phyloP scores from a whole-genome alignment of 2,888 invertebrate genomes.

The Cataglyphis livida region DNA sequence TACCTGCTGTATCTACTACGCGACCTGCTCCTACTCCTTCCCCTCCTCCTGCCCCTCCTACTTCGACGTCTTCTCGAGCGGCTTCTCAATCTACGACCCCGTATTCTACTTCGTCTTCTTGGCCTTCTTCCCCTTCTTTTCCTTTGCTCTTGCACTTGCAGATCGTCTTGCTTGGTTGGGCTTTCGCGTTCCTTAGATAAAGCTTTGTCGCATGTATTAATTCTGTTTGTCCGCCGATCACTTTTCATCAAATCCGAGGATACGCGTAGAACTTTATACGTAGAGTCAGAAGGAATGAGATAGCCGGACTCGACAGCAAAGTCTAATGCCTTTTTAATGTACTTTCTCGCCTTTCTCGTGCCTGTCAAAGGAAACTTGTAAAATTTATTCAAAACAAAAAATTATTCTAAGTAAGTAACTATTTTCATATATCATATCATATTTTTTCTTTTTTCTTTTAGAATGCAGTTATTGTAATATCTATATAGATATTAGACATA shows the following conservation, averaged over 20 bases:
- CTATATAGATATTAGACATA: background rate
- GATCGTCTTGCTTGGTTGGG: conserved; percentile 48
- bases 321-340: conserved; percentile 74
- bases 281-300: conserved; percentile 71
- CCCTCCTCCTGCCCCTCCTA: background rate
- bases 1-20: conserved; percentile 24
- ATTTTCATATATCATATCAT: background rate
- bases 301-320: conserved; percentile 78
- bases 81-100: conserved; percentile 54
- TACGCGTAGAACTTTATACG: conserved; percentile 73
- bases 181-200: conserved; percentile 46
- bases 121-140: conserved; percentile 29
- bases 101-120: conserved; percentile 18
- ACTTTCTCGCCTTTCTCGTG: conserved; percentile 65
- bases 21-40: conserved; percentile 23
- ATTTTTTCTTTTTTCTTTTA: background rate
- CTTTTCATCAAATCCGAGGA: conserved; percentile 72
- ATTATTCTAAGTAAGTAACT: background rate
- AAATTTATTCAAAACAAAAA: background rate
- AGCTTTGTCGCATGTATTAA: background rate
- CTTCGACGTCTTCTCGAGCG: conserved; percentile 51
- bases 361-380: conserved; percentile 56
- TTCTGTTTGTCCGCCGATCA: conserved; percentile 2
- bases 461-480: background rate
- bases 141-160: conserved; percentile 62